These are phyloP conservation scores for Cheiracanthium punctorium DNA, from an alignment of 2,888 invertebrate species.

Conservation along the genomic window DNA sequence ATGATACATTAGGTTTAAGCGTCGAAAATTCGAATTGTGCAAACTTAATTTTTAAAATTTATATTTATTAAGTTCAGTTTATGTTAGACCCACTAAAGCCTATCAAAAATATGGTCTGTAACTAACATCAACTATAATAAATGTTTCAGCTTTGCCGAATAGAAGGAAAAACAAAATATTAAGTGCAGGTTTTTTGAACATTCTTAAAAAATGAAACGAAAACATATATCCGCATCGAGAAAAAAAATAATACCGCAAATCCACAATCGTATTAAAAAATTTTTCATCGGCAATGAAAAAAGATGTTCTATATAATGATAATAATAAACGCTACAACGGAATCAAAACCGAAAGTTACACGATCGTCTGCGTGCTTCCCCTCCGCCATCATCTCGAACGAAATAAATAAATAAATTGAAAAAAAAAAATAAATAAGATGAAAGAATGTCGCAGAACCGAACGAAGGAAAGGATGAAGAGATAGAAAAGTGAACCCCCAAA, in stretches of 20 bases:
- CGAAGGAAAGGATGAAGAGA: slow-evolving; percentile 61
- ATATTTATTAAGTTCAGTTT: too few relatives aligned
- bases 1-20: too few relatives aligned
- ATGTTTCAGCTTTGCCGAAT: too few relatives aligned
- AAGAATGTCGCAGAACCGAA: slow-evolving; percentile 10
- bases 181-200: too few relatives aligned
- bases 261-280: neutral
- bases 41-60: too few relatives aligned
- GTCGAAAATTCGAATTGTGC: too few relatives aligned
- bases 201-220: neutral
- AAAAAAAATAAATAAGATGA: neutral
- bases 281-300: neutral
- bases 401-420: slow-evolving; percentile 26
- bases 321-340: neutral
- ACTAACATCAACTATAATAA: too few relatives aligned
- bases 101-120: too few relatives aligned
- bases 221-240: neutral
- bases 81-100: too few relatives aligned
- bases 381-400: neutral
- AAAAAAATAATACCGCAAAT: neutral
- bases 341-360: slow-evolving; percentile 7
- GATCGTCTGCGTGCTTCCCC: neutral
- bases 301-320: neutral
- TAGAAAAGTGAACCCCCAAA: slow-evolving; percentile 63
- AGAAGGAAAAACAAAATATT: too few relatives aligned